Percentiles rank a stretch among this genome's conserved stretches.
Conservation (phyloP, 1,140 invertebrate species). For the Bombus confusus region DNA sequence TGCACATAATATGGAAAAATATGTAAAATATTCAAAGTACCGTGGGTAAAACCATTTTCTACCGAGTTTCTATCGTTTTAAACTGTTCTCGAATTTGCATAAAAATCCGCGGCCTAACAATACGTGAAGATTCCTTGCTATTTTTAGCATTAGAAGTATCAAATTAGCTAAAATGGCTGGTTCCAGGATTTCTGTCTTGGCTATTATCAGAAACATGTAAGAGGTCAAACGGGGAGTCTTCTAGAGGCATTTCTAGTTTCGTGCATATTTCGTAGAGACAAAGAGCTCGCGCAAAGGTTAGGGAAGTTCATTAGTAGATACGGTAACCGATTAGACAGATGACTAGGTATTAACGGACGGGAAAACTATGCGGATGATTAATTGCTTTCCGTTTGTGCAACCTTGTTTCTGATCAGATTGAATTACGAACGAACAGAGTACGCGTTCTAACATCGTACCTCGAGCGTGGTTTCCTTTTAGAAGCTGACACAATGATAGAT, state of each 20-base stretch:
- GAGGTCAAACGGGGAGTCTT: neutral
- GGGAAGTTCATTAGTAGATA: constrained; percentile 23
- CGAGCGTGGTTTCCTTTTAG: neutral
- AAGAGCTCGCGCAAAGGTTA: constrained; percentile 4
- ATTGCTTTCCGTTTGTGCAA: constrained; percentile 22
- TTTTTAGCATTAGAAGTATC: no score
- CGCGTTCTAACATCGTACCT: neutral
- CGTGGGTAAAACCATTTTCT: no score
- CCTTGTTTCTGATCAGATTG: constrained; percentile 17
- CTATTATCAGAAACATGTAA: neutral
- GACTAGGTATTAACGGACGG: constrained; percentile 25
- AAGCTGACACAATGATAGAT: constrained; percentile 30
- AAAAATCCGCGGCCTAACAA: no score
- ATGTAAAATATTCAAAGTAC: no score
- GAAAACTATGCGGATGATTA: constrained; percentile 32
- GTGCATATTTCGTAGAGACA: neutral
- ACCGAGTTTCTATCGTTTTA: no score
- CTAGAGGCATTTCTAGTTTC: neutral
- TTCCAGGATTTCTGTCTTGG: no score
- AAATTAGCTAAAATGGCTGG: no score
- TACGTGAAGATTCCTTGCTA: no score
- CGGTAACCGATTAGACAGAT: constrained; percentile 21
- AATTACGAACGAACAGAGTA: neutral
- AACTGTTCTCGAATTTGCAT: no score
- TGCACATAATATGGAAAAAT: no score